Conservation (phyloP, 2,797 vertebrate genomes). For the Sternotherus odoratus region DNA sequence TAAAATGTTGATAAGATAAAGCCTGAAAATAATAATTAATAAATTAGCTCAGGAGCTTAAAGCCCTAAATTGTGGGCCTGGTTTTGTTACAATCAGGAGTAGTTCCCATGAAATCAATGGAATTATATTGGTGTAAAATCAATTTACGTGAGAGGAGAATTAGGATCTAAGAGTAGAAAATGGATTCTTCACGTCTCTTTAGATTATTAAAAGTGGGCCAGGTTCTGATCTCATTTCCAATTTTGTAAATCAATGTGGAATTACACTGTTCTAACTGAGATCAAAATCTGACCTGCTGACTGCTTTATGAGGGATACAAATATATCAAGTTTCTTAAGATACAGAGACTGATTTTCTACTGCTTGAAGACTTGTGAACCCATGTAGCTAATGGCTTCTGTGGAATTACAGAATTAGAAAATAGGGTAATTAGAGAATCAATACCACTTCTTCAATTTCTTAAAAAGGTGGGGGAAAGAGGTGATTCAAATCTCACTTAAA, state of each 20-base stretch:
- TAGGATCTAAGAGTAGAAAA: not conserved
- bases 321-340: not conserved
- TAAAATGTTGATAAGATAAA: not conserved
- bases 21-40: not conserved
- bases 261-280: not conserved
- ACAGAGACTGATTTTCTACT: not conserved
- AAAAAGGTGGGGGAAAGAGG: not conserved
- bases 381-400: not conserved
- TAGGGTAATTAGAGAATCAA: not conserved
- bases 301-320: not conserved
- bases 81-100: not conserved
- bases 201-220: not conserved
- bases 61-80: not conserved
- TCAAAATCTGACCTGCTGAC: not conserved
- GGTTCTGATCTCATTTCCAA: not conserved
- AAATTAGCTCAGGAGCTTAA: not conserved
- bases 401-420: not conserved
- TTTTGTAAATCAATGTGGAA: not conserved
- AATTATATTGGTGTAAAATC: not conserved
- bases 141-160: not conserved
- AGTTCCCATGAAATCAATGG: not conserved
- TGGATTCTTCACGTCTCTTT: not conserved
- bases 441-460: not conserved
- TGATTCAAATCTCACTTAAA: not conserved
- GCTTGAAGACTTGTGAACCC: not conserved